Evolutionary conservation across 2,888 invertebrate species (phyloP).

Genomic region (Cremastinae sp.): DNA sequence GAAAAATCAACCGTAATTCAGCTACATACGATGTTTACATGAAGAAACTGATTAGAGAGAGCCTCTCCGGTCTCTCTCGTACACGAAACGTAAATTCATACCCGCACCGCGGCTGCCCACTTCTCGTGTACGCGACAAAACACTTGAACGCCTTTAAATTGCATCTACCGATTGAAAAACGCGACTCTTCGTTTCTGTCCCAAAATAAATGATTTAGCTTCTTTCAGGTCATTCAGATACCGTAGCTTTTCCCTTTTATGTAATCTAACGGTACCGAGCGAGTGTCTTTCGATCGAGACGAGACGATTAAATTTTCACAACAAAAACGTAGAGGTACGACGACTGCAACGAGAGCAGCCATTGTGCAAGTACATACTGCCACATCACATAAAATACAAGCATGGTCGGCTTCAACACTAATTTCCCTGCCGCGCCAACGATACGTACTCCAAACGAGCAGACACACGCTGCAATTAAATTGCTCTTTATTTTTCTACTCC

Average conservation of each 20-base stretch:
- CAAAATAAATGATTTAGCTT: neutral
- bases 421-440: constrained; percentile 12
- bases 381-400: constrained; percentile 52
- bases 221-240: neutral
- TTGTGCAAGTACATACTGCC: constrained; percentile 56
- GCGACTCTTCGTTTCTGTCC: neutral
- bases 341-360: constrained; percentile 54
- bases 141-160: constrained; percentile 27
- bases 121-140: constrained; percentile 10
- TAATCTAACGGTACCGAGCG: neutral
- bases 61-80: constrained; percentile 44
- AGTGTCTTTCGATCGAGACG: constrained; percentile 7
- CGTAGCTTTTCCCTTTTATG: constrained; percentile 14
- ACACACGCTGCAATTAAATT: neutral
- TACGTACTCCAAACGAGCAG: neutral
- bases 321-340: constrained; percentile 46
- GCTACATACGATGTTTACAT: constrained; percentile 48
- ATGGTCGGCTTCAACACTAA: constrained; percentile 52
- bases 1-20: constrained; percentile 40
- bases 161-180: neutral
- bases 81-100: constrained; percentile 27
- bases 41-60: constrained; percentile 50
- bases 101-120: neutral
- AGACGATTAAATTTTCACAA: constrained; percentile 43
- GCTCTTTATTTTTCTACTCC: neutral